Evolutionary conservation across 1,140 invertebrate genomes (phyloP).

Genomic region (Scaptodrosophila lebanonensis): DNA sequence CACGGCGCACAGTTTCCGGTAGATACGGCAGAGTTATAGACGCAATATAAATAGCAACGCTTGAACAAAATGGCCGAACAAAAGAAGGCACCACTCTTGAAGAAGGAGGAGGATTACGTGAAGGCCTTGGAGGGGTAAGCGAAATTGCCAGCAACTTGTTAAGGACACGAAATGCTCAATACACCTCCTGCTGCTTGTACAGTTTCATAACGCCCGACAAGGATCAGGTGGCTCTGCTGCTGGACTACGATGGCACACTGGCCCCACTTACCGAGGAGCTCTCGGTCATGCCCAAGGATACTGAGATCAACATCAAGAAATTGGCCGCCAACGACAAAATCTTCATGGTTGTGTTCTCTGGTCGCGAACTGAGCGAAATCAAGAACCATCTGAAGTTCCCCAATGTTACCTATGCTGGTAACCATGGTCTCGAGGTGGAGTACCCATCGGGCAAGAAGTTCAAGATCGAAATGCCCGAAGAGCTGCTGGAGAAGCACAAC

Average conservation of each 20-base stretch:
- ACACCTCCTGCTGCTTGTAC: background rate
- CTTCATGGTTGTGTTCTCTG: constrained; percentile 91
- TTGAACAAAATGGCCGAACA: constrained; percentile 68
- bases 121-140: constrained; percentile 74
- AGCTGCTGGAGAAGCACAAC: constrained; percentile 88
- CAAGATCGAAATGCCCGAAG: constrained; percentile 93
- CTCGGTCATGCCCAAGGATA: constrained; percentile 89
- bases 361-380: constrained; percentile 90
- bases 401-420: constrained; percentile 94
- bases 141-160: background rate
- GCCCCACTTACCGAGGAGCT: constrained; percentile 92
- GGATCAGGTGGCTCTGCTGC: constrained; percentile 82
- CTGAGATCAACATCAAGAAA: constrained; percentile 89
- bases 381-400: constrained; percentile 93
- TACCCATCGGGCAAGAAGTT: constrained; percentile 94
- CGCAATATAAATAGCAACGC: constrained; percentile 3
- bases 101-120: constrained; percentile 71
- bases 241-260: constrained; percentile 94
- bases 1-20: constrained; percentile 67
- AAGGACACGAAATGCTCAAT: background rate
- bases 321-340: constrained; percentile 90
- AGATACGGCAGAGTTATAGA: constrained; percentile 44
- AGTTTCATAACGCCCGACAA: constrained; percentile 70
- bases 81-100: constrained; percentile 74
- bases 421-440: constrained; percentile 91